Base-by-base conservation (phyloP, 2,797 vertebrate genomes). In the Champsocephalus esox region DNA sequence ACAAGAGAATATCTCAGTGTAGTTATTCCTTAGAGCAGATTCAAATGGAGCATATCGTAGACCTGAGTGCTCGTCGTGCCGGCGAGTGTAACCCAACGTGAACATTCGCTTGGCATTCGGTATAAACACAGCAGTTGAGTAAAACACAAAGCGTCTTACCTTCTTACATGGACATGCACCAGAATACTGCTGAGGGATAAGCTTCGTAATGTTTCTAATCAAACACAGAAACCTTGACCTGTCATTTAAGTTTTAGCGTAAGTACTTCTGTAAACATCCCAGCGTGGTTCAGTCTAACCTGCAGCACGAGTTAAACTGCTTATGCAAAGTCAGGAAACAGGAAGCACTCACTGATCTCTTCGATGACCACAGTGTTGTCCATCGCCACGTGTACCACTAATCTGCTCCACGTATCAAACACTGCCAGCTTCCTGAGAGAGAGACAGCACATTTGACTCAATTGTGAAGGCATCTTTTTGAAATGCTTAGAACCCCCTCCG, bases 341-440 rank as follows among this genome's bases (percentile, higher is more conserved):
- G 12, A 28, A 14, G 13, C 12, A 63, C 98, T 98, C 92, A 99
- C 98, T 94, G 92, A 99, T 99, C 78, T 99, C 98, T 82, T 98
- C 97, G 87, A 98, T 99, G 92, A 98, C 96, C 87, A 99, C 98
- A 0, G 98, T 99, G 94, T 99, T 99, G 92, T 99, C 98, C 98
- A 99, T 99, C 0, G 98, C 98, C 91, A 99, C 96, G 19, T 99
- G 98, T 4, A 99, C 97, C 4, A 97, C 97, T 91, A 98, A 77
- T 19, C 95, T 95, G 83, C 98, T 99, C 98, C 98, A 99, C 0
- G 95, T 95, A 83, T 99, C 98, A 82, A 99, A 99, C 86, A 96
- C 94, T 0, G 97, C 95, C 75, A 99, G 95, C 80, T 99, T 99
- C 95, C 98, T 99, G 76, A 76, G 69, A 64, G 38, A 50, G 4